A percentile compares a stretch with the other conserved stretches of the same genome.
phyloP scores from a whole-genome alignment of 2,113 vertebrate species.

The Leiothrix lutea region DNA sequence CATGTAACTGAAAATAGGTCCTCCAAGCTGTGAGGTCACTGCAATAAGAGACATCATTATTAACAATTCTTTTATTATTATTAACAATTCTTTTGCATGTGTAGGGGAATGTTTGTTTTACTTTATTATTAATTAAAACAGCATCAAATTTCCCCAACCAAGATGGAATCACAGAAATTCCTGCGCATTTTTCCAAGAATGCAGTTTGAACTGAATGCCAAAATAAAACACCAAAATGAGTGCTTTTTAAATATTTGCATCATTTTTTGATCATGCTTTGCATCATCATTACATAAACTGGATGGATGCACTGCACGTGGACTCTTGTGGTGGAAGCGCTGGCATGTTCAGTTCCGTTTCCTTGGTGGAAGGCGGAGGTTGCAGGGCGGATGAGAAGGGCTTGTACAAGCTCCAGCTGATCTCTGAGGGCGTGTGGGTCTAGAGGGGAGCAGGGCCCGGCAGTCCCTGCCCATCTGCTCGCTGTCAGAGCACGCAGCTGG shows the following conservation, averaged over 20 bases:
- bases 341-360: not conserved
- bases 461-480: slow-evolving; percentile 78
- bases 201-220: not conserved
- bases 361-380: slow-evolving; percentile 1
- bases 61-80: not conserved
- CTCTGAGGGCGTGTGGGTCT: slow-evolving; percentile 37
- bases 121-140: not conserved
- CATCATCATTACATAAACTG: not conserved
- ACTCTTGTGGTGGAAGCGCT: not conserved
- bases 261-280: not conserved
- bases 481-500: slow-evolving; percentile 78
- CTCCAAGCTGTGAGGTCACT: not conserved
- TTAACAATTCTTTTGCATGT: not conserved
- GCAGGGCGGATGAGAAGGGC: slow-evolving; percentile 45
- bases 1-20: not conserved
- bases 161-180: not conserved
- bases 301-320: not conserved
- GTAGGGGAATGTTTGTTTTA: not conserved
- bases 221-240: not conserved
- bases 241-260: not conserved
- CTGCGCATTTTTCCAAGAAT: not conserved
- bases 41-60: not conserved
- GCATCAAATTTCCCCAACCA: not conserved
- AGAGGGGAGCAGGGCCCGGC: slow-evolving; percentile 61
- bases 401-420: slow-evolving; percentile 41